Conservation (phyloP, 2,797 vertebrate genomes). For the Sebastes trivittatus region DNA sequence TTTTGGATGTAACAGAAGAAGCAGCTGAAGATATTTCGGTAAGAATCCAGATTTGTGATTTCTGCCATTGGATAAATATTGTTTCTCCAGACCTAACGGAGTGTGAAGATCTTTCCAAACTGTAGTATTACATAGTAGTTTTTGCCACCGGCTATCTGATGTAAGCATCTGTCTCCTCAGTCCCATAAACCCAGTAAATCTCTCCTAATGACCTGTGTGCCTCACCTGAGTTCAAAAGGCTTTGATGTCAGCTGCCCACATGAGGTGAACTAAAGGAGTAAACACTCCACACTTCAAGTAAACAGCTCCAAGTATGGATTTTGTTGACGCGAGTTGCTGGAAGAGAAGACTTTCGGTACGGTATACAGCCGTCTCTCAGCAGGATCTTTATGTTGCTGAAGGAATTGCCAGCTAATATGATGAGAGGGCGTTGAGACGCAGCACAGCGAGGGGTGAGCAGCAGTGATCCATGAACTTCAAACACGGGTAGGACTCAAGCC, state of each 20-base stretch:
- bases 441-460: constrained; percentile 12
- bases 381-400: not conserved
- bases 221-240: constrained; percentile 23
- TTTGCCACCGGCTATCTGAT: not conserved
- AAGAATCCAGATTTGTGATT: not conserved
- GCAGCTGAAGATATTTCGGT: not conserved
- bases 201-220: constrained; percentile 3
- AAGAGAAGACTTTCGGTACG: not conserved
- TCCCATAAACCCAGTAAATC: constrained; percentile 1
- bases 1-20: not conserved
- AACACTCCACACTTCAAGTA: constrained; percentile 23
- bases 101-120: not conserved
- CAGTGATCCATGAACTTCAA: constrained; percentile 31
- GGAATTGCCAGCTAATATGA: not conserved
- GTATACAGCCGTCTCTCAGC: not conserved
- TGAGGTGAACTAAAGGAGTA: constrained; percentile 7
- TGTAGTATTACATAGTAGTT: too few species aligned
- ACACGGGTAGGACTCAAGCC: constrained; percentile 3
- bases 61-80: not conserved
- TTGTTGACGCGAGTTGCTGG: not conserved
- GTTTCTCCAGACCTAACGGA: not conserved
- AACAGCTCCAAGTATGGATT: constrained; percentile 36
- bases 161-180: constrained; percentile 3
- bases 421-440: not conserved
- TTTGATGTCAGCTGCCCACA: constrained; percentile 27